Conservation (phyloP, 2,113 vertebrate species). For the Phyllostomus discolor region DNA sequence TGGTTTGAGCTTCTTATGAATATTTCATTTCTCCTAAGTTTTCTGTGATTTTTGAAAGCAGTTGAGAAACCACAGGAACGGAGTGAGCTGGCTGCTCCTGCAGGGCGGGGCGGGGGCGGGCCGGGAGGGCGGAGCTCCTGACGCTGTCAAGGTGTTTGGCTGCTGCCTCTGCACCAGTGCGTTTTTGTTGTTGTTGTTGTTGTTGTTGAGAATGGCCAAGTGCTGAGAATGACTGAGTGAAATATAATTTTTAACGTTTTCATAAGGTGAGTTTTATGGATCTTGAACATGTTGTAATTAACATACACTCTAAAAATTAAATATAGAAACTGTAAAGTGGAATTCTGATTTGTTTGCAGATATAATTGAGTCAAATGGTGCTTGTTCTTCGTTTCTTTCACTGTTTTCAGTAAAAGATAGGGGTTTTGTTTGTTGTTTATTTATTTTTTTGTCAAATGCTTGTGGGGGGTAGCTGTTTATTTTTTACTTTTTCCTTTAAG, state of each 20-base stretch:
- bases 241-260: not conserved
- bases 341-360: not conserved
- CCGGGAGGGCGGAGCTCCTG: not conserved
- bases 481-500: not conserved
- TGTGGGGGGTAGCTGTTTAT: not conserved
- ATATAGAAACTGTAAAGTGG: not conserved
- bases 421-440: not conserved
- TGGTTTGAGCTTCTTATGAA: not conserved
- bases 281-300: not conserved
- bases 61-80: not conserved
- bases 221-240: not conserved
- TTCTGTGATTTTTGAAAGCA: not conserved
- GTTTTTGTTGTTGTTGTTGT: too few relatives aligned
- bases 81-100: not conserved
- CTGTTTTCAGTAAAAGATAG: not conserved
- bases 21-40: not conserved
- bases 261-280: not conserved
- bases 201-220: not conserved
- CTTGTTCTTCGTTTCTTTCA: not conserved
- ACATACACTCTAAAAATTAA: not conserved
- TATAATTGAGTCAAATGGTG: not conserved
- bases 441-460: not conserved
- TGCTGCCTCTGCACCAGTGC: not conserved
- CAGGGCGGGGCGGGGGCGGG: fast-evolving
- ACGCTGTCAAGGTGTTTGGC: not conserved